Evolutionary conservation across 2,113 vertebrate genomes (phyloP), one percentile per base, ranked within the genome.

Genomic region (Proteles cristata): DNA sequence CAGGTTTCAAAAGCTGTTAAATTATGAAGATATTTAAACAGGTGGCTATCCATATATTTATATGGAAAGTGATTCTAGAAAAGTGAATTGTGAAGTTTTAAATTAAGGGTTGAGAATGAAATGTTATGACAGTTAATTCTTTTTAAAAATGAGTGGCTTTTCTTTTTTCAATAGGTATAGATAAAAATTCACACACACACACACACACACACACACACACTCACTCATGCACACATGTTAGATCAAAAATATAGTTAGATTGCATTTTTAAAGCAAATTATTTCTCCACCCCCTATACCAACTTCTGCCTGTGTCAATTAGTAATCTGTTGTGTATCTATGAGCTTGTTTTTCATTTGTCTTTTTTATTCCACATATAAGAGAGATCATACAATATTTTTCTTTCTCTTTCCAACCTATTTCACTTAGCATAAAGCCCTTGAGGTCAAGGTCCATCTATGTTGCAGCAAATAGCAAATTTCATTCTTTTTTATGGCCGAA

Each of bases 1-100:
- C 66, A 94, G 55, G 94, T 93, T 84, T 94, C 61, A 96, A 97
- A 91, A 68, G 87, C 90, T 66, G 4, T 28, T 88, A 94, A 92
- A 88, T 97, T 31, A 48, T 1, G 23, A 93, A 96, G 11, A 58
- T 85, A 63, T 93, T 93, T 43, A 79, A 94, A 90, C 26, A 79
- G 16, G 11, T 63, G 0, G 1, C 35, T 91, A 81, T 69, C 31
- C 82, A 39, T 43, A 39, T 87, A 85, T 45, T 39, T 94, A 95
- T 0, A 81, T 76, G 86, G 73, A 7, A 93, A 79, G 53, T 2
- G 61, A 90, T 63, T 79, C 93, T 80, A 94, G 8, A 65, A 61
- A 87, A 80, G 19, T 31, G 10, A 95, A 74, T 25, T 55, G 10
- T 94, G 89, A 88, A 35, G 48, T 87, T 95, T 87, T 83, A 23